Conservation (phyloP, 1,140 invertebrate genomes). For the Drosophila setifemur region DNA sequence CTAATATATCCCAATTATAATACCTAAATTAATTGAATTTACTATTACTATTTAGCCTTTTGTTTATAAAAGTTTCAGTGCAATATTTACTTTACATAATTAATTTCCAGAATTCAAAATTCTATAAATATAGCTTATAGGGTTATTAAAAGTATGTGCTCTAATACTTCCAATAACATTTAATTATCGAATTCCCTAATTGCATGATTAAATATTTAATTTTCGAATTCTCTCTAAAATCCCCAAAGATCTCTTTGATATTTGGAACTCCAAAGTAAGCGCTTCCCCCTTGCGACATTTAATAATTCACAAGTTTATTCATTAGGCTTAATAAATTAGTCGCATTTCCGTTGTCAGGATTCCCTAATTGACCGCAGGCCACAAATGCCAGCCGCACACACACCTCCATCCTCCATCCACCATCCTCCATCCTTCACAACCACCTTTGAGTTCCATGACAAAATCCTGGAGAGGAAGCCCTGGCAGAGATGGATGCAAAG, state of each 20-base stretch:
- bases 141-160: too few species aligned
- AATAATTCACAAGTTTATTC: background rate
- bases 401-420: background rate
- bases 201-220: too few species aligned
- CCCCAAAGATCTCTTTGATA: background rate
- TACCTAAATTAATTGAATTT: too few species aligned
- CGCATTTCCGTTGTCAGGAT: background rate
- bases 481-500: constrained; percentile 46
- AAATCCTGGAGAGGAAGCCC: background rate
- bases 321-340: background rate
- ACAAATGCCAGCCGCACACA: constrained; percentile 13
- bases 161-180: too few species aligned
- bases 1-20: too few species aligned
- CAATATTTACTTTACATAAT: too few species aligned
- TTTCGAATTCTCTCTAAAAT: background rate
- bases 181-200: too few species aligned
- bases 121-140: too few species aligned
- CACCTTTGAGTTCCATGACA: background rate
- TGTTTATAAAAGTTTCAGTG: too few species aligned
- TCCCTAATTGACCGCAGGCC: constrained; percentile 12
- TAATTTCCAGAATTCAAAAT: too few species aligned
- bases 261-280: background rate
- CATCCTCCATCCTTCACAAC: background rate
- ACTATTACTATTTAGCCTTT: too few species aligned
- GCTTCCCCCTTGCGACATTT: background rate